phyloP scores from a whole-genome alignment of 1,140 invertebrate genomes.

The Macrostomum lignano region DNA sequence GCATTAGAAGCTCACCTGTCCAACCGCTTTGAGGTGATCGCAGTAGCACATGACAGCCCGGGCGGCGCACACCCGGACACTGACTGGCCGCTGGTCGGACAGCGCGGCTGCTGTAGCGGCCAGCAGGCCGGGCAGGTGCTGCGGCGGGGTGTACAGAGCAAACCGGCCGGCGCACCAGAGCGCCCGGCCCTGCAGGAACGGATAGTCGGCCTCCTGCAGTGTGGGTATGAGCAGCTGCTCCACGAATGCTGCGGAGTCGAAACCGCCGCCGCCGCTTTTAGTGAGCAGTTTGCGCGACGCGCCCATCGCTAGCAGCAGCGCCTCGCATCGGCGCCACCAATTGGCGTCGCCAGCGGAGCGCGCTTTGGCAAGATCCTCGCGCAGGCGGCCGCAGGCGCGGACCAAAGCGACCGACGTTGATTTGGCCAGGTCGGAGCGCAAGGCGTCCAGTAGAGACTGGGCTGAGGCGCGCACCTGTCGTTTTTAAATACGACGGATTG shows the following conservation, averaged over 20 bases:
- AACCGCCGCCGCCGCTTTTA: too few relatives aligned
- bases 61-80: constrained; percentile 29
- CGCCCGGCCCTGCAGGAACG: constrained; percentile 23
- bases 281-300: constrained; percentile 34
- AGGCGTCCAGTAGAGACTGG: too few relatives aligned
- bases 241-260: neutral
- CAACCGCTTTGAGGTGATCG: constrained; percentile 31
- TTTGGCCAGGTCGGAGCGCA: constrained; percentile 41
- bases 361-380: constrained; percentile 5
- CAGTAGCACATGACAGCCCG: constrained; percentile 31
- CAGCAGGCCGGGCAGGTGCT: constrained; percentile 34
- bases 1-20: too few relatives aligned
- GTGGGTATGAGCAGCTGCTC: neutral
- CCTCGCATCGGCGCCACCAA: constrained; percentile 22
- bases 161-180: constrained; percentile 12
- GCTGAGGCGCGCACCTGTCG: too few relatives aligned
- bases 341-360: constrained; percentile 2
- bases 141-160: neutral
- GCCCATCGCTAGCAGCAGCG: constrained; percentile 36
- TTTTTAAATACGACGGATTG: too few relatives aligned
- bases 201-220: constrained; percentile 15
- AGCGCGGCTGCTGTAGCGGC: constrained; percentile 37
- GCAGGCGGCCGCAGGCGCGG: too few relatives aligned
- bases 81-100: constrained; percentile 31
- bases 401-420: constrained; percentile 31